These are phyloP conservation scores for Hypothenemus hampei DNA, from an alignment of 1,140 invertebrate species.

Conservation along the genomic window DNA sequence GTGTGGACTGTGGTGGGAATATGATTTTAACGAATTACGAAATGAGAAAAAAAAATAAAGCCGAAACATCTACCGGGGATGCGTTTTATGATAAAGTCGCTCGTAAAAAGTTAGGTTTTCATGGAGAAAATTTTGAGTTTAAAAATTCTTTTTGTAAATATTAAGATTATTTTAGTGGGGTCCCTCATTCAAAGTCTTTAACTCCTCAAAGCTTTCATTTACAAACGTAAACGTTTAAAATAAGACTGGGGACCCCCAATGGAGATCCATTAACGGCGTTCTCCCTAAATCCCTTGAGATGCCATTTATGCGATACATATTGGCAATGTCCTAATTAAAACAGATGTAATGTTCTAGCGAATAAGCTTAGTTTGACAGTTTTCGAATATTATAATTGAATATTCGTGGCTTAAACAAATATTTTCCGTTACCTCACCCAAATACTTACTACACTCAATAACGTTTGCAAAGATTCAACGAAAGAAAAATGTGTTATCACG, in stretches of 20 bases:
- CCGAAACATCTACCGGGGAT: not conserved
- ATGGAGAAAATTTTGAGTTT: no score
- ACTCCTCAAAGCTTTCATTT: conserved; percentile 20
- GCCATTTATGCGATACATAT: conserved; percentile 19
- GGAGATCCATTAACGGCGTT: conserved; percentile 22
- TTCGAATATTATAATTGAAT: no score
- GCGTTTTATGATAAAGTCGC: conserved; percentile 2
- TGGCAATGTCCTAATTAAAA: conserved; percentile 18
- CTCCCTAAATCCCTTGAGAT: conserved; percentile 12
- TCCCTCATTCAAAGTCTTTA: conserved; percentile 1
- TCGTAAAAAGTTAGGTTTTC: no score
- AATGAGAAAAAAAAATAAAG: conserved; percentile 11
- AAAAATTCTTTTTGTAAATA: no score
- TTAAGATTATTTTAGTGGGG: no score
- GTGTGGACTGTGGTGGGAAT: conserved; percentile 12
- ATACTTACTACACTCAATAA: no score
- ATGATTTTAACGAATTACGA: conserved; percentile 18
- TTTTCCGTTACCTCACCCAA: no score
- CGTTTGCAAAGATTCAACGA: no score
- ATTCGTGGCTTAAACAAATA: no score
- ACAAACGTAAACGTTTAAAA: conserved; percentile 26
- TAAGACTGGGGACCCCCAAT: conserved; percentile 7
- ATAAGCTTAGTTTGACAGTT: not conserved
- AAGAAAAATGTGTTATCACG: conserved; percentile 25
- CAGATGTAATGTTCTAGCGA: conserved; percentile 12